Conservation (phyloP, 2,113 vertebrate species). For the Hemicordylus capensis region DNA sequence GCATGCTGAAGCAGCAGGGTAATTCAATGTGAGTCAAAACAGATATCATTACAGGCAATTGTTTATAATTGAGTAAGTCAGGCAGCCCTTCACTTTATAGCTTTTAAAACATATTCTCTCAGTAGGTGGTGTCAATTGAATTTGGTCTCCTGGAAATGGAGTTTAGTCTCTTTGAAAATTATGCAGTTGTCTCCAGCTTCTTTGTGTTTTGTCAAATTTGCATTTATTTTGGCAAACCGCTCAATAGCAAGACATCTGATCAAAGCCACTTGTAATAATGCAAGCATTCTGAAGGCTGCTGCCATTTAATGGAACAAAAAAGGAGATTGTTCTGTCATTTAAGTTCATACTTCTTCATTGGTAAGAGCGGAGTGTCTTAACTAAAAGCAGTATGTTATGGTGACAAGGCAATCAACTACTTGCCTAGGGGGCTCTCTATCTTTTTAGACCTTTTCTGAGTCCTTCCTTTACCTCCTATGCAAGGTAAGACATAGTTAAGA, state of each 20-base stretch:
- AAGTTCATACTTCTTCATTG: background rate
- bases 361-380: slow-evolving; percentile 24
- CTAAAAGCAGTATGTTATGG: slow-evolving; percentile 5
- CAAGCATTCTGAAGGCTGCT: slow-evolving; percentile 6
- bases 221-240: slow-evolving; percentile 38
- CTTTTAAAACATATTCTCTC: slow-evolving; percentile 30
- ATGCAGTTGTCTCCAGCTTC: background rate
- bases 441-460: no score
- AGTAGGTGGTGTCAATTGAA: slow-evolving; percentile 22
- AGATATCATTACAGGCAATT: background rate
- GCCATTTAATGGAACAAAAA: slow-evolving; percentile 18
- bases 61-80: slow-evolving; percentile 34
- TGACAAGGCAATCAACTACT: background rate
- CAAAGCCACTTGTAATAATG: slow-evolving; percentile 24
- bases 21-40: slow-evolving; percentile 20
- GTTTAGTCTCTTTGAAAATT: slow-evolving; percentile 24
- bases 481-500: no score
- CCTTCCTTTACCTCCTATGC: no score
- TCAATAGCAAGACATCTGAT: slow-evolving; percentile 11
- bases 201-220: slow-evolving; percentile 39
- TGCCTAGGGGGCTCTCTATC: background rate
- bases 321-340: background rate
- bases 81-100: background rate
- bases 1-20: slow-evolving; percentile 8
- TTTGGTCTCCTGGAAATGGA: slow-evolving; percentile 38